Base-by-base conservation (phyloP, 2,113 vertebrate species). In the Willisornis vidua region DNA sequence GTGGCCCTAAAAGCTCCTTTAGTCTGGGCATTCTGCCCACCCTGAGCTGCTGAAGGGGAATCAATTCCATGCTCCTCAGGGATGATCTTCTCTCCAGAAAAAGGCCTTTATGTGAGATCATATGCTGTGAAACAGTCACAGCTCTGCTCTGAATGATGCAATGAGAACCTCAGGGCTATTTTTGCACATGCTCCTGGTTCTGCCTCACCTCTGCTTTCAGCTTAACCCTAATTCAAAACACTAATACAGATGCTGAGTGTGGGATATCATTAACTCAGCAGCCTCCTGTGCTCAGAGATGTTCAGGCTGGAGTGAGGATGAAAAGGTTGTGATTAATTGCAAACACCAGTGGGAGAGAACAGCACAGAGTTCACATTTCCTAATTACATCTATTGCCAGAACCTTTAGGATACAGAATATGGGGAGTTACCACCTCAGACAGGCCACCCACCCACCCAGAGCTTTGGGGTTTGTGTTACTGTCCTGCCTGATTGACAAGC, bases 1-100 rank as follows among this genome's bases (percentile, higher is more conserved):
- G 0, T 51, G 61, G 48, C 57, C 63, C 82, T 90, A 71, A 94
- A 95, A 87, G 52, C 57, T 97, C 59, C 90, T 92, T 85, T 94
- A 85, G 29, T 79, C 71, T 87, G 77, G 92, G 79, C 73, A 58
- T 25, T 92, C 33, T 95, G 78, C 82, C 76, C 76, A 55, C 41
- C 78, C 23, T 25, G 26, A 81, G 74, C 39, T 90, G 24, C 25
- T 89, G 59, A 54, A 94, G 35, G 33, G 59, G 23, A 73, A 80
- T 96, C 92, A 72, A 78, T 95, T 87, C 93, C 43, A 71, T 6
- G 6, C 46, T 48, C 73, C 77, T 59, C 6, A 54, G 25, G 33
- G 70, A 86, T 5, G 15, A 90, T 23, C 39, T 81, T 45, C 43
- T 62, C 43, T 23, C 29, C 26, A 66, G 41, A 82, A 75, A 76